Conservation (phyloP, 1,140 invertebrate genomes). For the Aphis gossypii region DNA sequence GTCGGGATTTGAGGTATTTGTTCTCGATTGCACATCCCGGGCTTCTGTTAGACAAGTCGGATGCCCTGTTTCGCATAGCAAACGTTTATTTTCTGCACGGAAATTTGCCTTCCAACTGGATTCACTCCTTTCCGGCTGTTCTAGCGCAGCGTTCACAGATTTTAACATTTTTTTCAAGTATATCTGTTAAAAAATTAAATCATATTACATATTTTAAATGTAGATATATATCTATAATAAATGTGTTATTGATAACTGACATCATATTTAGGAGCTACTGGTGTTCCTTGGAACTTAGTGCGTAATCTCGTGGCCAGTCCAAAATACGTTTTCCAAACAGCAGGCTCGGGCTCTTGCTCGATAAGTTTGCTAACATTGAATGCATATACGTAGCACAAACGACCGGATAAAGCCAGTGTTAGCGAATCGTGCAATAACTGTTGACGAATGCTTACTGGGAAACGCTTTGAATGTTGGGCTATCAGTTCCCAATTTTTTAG, state of each 20-base stretch:
- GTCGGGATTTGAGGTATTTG: constrained; percentile 72
- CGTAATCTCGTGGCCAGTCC: constrained; percentile 73
- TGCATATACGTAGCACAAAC: constrained; percentile 70
- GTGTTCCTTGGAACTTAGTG: constrained; percentile 72
- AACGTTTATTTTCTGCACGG: constrained; percentile 62
- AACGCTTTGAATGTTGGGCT: constrained; percentile 66
- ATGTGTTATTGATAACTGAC: constrained; percentile 47
- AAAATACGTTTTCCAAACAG: constrained; percentile 70
- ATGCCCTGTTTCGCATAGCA: constrained; percentile 75
- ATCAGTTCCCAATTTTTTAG: constrained; percentile 79
- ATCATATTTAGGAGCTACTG: constrained; percentile 59
- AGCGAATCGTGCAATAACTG: constrained; percentile 80
- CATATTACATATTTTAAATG: background rate
- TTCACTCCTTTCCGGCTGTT: constrained; percentile 60
- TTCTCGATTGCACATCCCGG: constrained; percentile 71
- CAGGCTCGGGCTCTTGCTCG: constrained; percentile 73
- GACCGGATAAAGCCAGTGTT: constrained; percentile 76
- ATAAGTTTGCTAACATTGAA: constrained; percentile 79
- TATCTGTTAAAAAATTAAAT: constrained; percentile 65
- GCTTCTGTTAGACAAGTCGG: constrained; percentile 75
- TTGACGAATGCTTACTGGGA: constrained; percentile 76
- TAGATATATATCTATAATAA: background rate
- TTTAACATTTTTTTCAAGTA: constrained; percentile 65
- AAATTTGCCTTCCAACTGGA: constrained; percentile 61
- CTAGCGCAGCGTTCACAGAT: constrained; percentile 61